A percentile compares a stretch with the other conserved stretches of the same genome.
Evolutionary conservation across 2,888 invertebrate species (phyloP).

Genomic region (Phymatocera aterrima): DNA sequence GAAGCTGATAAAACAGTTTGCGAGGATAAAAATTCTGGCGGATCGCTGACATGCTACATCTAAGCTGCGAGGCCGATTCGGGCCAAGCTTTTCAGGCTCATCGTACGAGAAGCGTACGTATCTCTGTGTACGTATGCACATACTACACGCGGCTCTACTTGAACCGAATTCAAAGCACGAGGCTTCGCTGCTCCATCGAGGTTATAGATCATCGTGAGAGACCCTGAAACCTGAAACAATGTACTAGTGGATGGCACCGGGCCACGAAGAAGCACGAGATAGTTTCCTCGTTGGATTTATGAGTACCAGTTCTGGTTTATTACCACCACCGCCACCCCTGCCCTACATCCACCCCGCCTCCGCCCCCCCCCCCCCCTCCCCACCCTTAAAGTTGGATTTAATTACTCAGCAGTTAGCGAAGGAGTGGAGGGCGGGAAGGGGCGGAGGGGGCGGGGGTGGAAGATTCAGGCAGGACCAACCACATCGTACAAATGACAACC

Average conservation of each 20-base stretch:
- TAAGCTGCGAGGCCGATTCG: no score
- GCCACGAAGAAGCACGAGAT: constrained; percentile 46
- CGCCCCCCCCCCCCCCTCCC: constrained; percentile 47
- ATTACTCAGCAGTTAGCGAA: constrained; percentile 52
- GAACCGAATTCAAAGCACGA: background rate
- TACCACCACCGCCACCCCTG: constrained; percentile 48
- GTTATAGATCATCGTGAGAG: constrained; percentile 28
- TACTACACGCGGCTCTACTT: no score
- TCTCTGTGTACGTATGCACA: no score
- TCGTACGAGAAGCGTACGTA: no score
- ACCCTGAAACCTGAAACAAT: constrained; percentile 34
- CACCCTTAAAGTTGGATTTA: constrained; percentile 52
- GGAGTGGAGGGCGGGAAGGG: background rate
- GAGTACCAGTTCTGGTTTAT: constrained; percentile 52
- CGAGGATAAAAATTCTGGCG: no score
- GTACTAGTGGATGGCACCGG: background rate
- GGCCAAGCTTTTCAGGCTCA: no score
- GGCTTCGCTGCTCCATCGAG: background rate
- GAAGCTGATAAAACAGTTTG: no score
- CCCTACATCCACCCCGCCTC: no score
- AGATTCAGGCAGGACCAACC: no score
- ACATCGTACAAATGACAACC: constrained; percentile 27
- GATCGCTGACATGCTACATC: no score
- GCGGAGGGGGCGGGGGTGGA: background rate
- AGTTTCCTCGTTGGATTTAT: constrained; percentile 55